Base-by-base conservation (phyloP, 2,797 vertebrate species). In the Mormyrus proboscirostris region DNA sequence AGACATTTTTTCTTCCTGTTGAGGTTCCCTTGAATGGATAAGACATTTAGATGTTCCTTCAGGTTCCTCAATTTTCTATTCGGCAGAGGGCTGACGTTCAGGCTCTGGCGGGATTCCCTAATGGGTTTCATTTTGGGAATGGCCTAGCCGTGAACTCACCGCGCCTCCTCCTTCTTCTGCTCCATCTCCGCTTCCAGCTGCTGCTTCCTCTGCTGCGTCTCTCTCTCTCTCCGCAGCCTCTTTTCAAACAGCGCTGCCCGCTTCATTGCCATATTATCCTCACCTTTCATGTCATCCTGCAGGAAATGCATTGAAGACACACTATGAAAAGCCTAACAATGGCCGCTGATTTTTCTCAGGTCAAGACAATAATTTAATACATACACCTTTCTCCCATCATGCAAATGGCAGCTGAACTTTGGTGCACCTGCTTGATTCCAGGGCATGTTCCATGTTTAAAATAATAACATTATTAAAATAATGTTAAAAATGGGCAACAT, bases 211-310 rank as follows among this genome's bases (percentile, higher is more conserved):
- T 98, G 97, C 91, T 97, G 97, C 57, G 93, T 98, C 93, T 99
- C 98, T 90, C 96, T 97, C 93, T 99, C 98, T 90, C 98, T 96
- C 92, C 97, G 96, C 93, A 97, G 93, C 91, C 99, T 96, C 91
- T 99, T 99, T 95, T 99, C 99, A 93, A 99, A 16, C 91, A 99
- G 94, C 0, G 97, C 98, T 10, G 98, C 97, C 91, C 99, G 96
- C 91, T 97, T 99, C 94, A 98, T 95, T 16, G 98, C 98, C 97
- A 99, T 99, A 91, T 98, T 97, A 89, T 97, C 96, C 92, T 99
- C 98, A 38, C 96, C 97, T 92, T 98, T 98, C 92, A 97, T 96
- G 92, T 98, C 98, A 92, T 97, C 99, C 99, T 99, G 92, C 89
- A 19, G 88, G 89, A 57, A 90, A 90, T 44, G 62, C 47, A 79